phyloP scores from a whole-genome alignment of 2,797 vertebrate species.

The Sitta carolinensis region DNA sequence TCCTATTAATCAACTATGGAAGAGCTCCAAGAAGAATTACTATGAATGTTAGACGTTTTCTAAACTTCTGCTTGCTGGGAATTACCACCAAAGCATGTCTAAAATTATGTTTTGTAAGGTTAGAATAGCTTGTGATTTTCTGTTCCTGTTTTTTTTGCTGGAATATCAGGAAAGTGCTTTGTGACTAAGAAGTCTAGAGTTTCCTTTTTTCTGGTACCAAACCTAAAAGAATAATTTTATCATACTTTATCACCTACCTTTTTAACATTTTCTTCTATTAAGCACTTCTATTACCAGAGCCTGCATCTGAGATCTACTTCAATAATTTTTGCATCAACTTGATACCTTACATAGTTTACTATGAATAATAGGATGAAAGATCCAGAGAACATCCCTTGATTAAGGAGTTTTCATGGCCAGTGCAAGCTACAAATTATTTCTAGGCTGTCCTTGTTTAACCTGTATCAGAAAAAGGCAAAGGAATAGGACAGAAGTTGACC shows the following conservation, averaged over 20 bases:
- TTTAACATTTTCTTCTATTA: not conserved
- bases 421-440: not conserved
- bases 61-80: not conserved
- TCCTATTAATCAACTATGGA: not conserved
- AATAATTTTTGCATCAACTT: not conserved
- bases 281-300: not conserved
- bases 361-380: not conserved
- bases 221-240: not conserved
- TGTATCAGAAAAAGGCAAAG: not conserved
- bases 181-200: not conserved
- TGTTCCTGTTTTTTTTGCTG: not conserved
- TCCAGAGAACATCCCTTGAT: not conserved
- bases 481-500: not conserved
- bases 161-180: not conserved
- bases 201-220: not conserved
- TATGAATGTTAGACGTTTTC: not conserved
- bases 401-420: not conserved
- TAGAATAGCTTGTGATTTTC: not conserved
- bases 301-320: not conserved
- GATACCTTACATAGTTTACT: rapidly evolving
- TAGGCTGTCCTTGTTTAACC: not conserved
- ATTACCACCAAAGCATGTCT: not conserved
- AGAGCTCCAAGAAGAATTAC: not conserved
- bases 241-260: not conserved
- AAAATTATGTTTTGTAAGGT: not conserved